Base-by-base conservation (phyloP, 2,888 invertebrate species). In the Torymus auratus region DNA sequence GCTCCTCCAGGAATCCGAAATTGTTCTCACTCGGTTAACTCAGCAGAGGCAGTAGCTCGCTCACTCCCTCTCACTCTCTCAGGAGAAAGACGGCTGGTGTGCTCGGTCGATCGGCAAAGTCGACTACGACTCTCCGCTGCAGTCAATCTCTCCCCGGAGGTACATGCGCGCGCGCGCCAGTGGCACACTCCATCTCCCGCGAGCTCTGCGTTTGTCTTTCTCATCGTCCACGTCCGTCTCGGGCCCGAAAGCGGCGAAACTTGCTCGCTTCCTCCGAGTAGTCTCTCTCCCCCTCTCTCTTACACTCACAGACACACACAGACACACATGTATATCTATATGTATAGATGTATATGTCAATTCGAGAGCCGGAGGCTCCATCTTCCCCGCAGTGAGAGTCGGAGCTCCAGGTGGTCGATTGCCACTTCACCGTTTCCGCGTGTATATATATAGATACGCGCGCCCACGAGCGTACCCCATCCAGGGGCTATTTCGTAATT, bases 21-120 rank as follows among this genome's bases (percentile, higher is more conserved):
- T 83, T 82, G 83, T 83, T 82, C 80, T 62, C 80, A 80, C 85
- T 84, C 82, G 79, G 84, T 84, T 84, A 82, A 82, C 76, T 77
- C 50, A 61, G 28, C 7, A 5, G 28, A 28, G 28, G 28, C 28
- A 28, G 28, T 28, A 28, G 28, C 28, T 28, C 3, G 28, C 28
- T 28, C 28, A 5, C 28, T 28, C 28, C 7, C 28, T 28, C 28
- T 28, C 50, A 41, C 55, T 61, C 52, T 17, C 20, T 55, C 23
- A 41, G 5, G 53, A 74, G 23, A 50, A 28, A 61, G 50, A 55
- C 20, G 13, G 55, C 82, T 78, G 75, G 69, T 58, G 75, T 58
- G 75, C 69, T 73, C 78, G 82, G 78, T 80, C 81, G 75, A 72
- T 71, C 69, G 76, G 74, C 74, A 76, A 74, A 81, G 83, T 84